Percentiles rank a stretch among this genome's conserved stretches.
Evolutionary conservation across 2,888 invertebrate genomes (phyloP).

Genomic region (Scaptomyza polygonia): DNA sequence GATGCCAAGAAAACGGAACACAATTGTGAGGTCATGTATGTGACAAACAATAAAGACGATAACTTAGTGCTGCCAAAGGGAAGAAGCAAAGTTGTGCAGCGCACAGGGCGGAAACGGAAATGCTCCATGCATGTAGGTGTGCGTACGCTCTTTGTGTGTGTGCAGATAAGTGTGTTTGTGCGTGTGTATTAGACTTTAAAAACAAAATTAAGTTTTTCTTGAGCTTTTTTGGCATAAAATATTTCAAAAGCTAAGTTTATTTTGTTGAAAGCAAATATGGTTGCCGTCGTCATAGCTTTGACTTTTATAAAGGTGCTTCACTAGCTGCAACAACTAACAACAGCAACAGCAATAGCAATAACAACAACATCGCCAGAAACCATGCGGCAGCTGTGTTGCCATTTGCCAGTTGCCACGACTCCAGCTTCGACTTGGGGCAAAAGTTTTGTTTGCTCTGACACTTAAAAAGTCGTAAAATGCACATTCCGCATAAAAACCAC

Average conservation of each 20-base stretch:
- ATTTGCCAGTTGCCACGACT: conserved; percentile 13
- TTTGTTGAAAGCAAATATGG: conserved; percentile 61
- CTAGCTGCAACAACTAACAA: conserved; percentile 17
- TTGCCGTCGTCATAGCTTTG: conserved; percentile 42
- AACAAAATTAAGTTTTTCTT: conserved; percentile 64
- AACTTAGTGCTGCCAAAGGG: conserved; percentile 51
- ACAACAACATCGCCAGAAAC: conserved; percentile 8
- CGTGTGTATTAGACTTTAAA: conserved; percentile 43
- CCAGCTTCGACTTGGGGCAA: conserved; percentile 35
- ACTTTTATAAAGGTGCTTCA: conserved; percentile 46
- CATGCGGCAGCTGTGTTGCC: conserved; percentile 24
- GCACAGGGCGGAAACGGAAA: conserved; percentile 55
- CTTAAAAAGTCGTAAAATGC: conserved; percentile 78
- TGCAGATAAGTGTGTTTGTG: conserved; percentile 1
- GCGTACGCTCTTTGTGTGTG: conserved; percentile 21
- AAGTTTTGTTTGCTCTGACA: conserved; percentile 73
- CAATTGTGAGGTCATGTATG: conserved; percentile 76
- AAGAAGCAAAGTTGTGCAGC: conserved; percentile 30
- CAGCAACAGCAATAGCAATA: conserved; percentile 10
- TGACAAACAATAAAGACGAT: conserved; percentile 77
- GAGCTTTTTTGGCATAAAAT: conserved; percentile 47
- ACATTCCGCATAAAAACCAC: conserved; percentile 71
- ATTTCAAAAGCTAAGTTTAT: conserved; percentile 62
- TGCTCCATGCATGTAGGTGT: conserved; percentile 36
- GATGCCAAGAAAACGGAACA: conserved; percentile 59